These are phyloP conservation scores for Drosophila paulistorum DNA, from an alignment of 1,140 invertebrate genomes.

Conservation along the genomic window DNA sequence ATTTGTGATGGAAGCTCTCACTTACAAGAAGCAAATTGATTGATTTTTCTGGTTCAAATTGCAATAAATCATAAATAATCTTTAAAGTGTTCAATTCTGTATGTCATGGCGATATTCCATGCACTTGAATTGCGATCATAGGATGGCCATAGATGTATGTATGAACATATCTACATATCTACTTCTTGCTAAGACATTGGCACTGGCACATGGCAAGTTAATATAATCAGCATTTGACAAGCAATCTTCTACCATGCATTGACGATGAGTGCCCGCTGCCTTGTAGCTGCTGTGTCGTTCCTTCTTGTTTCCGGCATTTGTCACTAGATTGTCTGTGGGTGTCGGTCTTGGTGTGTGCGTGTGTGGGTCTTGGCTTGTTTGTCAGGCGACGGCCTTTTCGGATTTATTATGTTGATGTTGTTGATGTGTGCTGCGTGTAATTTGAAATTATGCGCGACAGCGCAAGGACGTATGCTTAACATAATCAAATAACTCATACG, in stretches of 20 bases:
- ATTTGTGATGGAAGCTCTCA: too few species aligned
- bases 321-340: constrained; percentile 40
- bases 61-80: background rate
- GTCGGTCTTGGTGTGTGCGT: constrained; percentile 9
- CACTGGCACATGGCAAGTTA: constrained; percentile 50
- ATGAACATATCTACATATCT: background rate
- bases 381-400: constrained; percentile 64
- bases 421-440: constrained; percentile 69
- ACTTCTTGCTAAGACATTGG: background rate
- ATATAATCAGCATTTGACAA: constrained; percentile 77
- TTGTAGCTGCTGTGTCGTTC: constrained; percentile 38
- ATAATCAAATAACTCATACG: constrained; percentile 80
- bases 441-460: constrained; percentile 75
- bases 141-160: background rate
- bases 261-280: constrained; percentile 59
- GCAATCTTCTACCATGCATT: constrained; percentile 67
- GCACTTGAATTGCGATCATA: background rate
- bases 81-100: background rate
- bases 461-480: constrained; percentile 69
- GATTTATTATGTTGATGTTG: constrained; percentile 72
- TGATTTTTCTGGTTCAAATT: background rate
- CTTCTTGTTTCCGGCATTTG: constrained; percentile 72
- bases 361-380: constrained; percentile 58
- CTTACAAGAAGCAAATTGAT: too few species aligned
- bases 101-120: background rate